Conservation (phyloP, 1,140 invertebrate genomes). For the Zaprionus vittiger region DNA sequence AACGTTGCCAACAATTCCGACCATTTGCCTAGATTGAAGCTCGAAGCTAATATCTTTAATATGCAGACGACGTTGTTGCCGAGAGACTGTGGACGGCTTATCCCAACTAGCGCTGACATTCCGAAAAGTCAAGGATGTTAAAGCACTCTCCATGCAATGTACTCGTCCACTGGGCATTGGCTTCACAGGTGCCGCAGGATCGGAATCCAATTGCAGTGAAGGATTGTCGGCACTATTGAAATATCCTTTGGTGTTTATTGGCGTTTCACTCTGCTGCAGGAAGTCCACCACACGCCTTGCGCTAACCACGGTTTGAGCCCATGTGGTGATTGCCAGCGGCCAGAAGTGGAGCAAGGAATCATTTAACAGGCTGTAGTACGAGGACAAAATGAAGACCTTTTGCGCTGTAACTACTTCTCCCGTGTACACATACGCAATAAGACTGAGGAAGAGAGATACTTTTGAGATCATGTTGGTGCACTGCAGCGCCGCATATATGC, state of each 20-base stretch:
- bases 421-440: constrained; percentile 86
- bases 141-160: constrained; percentile 73
- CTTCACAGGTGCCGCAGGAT: constrained; percentile 1
- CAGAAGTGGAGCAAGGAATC: constrained; percentile 88
- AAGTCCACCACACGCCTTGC: constrained; percentile 89
- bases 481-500: constrained; percentile 80
- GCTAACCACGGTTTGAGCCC: constrained; percentile 87
- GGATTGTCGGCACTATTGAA: constrained; percentile 51
- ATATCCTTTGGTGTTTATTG: constrained; percentile 15
- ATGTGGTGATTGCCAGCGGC: constrained; percentile 87
- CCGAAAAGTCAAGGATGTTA: constrained; percentile 59
- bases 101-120: constrained; percentile 84
- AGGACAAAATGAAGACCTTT: constrained; percentile 85
- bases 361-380: constrained; percentile 85
- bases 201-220: constrained; percentile 32
- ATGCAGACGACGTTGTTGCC: constrained; percentile 66
- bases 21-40: constrained; percentile 85
- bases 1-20: constrained; percentile 90
- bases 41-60: constrained; percentile 85
- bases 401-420: constrained; percentile 86
- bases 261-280: constrained; percentile 56
- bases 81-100: constrained; percentile 30
- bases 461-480: constrained; percentile 86
- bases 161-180: constrained; percentile 34
- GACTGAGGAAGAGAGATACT: constrained; percentile 87